phyloP scores from a whole-genome alignment of 2,113 vertebrate genomes.

The Cephalopholis sonnerati region DNA sequence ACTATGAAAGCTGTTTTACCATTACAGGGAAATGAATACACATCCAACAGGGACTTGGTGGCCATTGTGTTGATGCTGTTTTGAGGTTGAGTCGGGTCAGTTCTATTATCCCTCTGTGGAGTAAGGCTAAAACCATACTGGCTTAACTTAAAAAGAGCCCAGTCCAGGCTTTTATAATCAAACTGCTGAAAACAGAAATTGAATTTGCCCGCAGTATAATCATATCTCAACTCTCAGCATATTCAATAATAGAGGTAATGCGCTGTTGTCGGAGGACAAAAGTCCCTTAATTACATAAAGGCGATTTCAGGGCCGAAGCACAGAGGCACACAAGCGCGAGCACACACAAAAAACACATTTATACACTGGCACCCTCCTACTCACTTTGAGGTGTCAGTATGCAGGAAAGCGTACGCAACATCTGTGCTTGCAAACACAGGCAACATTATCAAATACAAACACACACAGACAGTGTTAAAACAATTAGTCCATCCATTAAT shows the following conservation, averaged over 20 bases:
- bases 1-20: not conserved
- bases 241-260: conserved; percentile 70
- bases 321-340: conserved; percentile 3
- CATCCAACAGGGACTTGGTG: conserved; percentile 12
- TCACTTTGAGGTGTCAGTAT: conserved; percentile 27
- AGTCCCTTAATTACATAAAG: conserved; percentile 70
- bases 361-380: not conserved
- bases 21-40: conserved; percentile 24
- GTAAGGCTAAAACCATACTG: conserved; percentile 44
- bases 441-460: not conserved
- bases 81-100: conserved; percentile 52
- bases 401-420: not conserved
- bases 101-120: conserved; percentile 49
- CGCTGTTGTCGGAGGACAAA: conserved; percentile 62
- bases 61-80: conserved; percentile 41
- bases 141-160: conserved; percentile 49
- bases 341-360: conserved; percentile 11
- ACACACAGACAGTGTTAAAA: conserved; percentile 7
- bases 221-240: conserved; percentile 68
- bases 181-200: conserved; percentile 75
- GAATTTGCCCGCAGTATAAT: conserved; percentile 72
- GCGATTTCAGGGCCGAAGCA: conserved; percentile 30
- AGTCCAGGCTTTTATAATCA: conserved; percentile 53
- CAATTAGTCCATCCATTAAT: not conserved
- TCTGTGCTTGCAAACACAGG: conserved; percentile 17